Conservation (phyloP, 2,113 vertebrate species). For the Semicossyphus pulcher region DNA sequence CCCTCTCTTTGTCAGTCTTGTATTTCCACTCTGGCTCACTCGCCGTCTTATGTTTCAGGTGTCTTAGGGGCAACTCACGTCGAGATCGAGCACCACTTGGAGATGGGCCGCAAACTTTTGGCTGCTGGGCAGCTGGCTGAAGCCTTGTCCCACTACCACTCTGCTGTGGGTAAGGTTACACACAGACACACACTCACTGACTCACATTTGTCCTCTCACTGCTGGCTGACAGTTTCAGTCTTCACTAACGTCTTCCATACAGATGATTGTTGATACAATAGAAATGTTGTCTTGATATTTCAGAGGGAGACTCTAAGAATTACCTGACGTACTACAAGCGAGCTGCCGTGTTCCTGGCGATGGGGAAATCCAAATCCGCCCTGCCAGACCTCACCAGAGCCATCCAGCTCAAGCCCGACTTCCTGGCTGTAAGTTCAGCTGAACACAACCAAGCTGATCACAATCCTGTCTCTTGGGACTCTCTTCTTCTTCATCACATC, state of each 20-base stretch:
- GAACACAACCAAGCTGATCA: too few relatives aligned
- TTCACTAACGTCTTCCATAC: background rate
- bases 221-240: constrained; percentile 2
- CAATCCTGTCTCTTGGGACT: too few relatives aligned
- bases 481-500: background rate
- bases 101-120: constrained; percentile 88
- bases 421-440: constrained; percentile 82
- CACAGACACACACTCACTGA: background rate
- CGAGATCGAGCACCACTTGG: constrained; percentile 89
- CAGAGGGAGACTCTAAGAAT: constrained; percentile 88
- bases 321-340: constrained; percentile 90
- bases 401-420: constrained; percentile 89
- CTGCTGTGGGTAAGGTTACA: constrained; percentile 86
- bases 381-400: constrained; percentile 86
- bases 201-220: background rate
- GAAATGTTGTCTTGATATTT: background rate
- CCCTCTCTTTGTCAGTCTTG: background rate
- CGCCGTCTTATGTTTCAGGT: constrained; percentile 73
- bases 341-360: constrained; percentile 87
- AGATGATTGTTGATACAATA: background rate
- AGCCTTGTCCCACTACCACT: constrained; percentile 89
- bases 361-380: constrained; percentile 89
- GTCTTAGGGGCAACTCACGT: constrained; percentile 84
- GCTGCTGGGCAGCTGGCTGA: constrained; percentile 89
- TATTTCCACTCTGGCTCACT: constrained; percentile 20